Evolutionary conservation across 2,888 invertebrate species (phyloP).

Genomic region (Cephus spinipes): DNA sequence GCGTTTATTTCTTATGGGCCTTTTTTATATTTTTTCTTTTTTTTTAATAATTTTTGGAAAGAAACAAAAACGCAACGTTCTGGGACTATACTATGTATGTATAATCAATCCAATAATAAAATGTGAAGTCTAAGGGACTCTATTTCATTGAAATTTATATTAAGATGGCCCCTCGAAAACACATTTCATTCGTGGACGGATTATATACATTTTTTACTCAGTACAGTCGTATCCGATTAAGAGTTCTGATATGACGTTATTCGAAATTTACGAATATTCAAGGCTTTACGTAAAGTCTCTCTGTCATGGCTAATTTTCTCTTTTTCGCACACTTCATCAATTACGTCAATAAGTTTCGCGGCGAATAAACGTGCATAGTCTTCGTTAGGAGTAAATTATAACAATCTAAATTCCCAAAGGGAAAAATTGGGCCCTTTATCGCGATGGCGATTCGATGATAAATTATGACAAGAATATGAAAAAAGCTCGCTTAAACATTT

Average conservation of each 20-base stretch:
- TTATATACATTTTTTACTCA: neutral
- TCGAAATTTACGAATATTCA: neutral
- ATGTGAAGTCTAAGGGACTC: neutral
- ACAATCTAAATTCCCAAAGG: neutral
- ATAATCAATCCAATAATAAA: neutral
- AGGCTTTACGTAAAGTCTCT: neutral
- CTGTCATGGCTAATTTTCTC: neutral
- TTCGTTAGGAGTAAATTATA: neutral
- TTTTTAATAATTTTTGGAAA: neutral
- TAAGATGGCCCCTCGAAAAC: neutral
- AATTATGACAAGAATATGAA: neutral
- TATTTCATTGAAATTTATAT: neutral
- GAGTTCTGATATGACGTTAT: constrained; percentile 1
- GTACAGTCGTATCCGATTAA: neutral
- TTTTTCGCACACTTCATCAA: neutral
- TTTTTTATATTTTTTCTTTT: neutral
- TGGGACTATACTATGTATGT: neutral
- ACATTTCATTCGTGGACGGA: neutral
- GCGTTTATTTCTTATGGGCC: neutral
- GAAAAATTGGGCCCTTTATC: neutral
- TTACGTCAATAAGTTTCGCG: neutral
- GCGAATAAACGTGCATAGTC: neutral
- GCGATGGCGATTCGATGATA: neutral
- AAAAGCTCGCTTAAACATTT: neutral
- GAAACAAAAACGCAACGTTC: neutral